Percentiles rank a stretch among this genome's conserved stretches.
These are phyloP conservation scores for Drosophila nigrodunni DNA, from an alignment of 1,140 invertebrate genomes.

Conservation along the genomic window DNA sequence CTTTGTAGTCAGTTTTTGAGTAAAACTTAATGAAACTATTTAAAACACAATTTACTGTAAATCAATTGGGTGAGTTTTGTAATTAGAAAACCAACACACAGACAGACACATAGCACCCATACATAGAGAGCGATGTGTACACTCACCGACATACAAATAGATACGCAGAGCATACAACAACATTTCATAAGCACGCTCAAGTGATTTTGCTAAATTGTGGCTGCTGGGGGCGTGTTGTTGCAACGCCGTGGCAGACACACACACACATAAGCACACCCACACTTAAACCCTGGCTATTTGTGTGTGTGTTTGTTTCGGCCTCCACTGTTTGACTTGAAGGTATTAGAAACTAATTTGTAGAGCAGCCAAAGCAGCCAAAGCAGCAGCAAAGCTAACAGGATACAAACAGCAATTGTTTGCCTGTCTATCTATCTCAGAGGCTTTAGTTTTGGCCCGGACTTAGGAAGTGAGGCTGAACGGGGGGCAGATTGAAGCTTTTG, in stretches of 20 bases:
- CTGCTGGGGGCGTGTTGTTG: slow-evolving; percentile 37
- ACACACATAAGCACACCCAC: slow-evolving; percentile 13
- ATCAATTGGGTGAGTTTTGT: slow-evolving; percentile 74
- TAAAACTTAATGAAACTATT: slow-evolving; percentile 67
- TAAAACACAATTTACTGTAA: slow-evolving; percentile 77
- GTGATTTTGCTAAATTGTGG: slow-evolving; percentile 69
- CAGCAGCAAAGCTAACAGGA: slow-evolving; percentile 68
- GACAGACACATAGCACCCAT: neutral
- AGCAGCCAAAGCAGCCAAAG: slow-evolving; percentile 67
- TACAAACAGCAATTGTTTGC: slow-evolving; percentile 80
- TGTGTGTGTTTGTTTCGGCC: slow-evolving; percentile 55
- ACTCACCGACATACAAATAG: slow-evolving; percentile 16
- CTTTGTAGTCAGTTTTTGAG: slow-evolving; percentile 47
- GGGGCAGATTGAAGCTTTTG: slow-evolving; percentile 29
- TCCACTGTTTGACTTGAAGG: slow-evolving; percentile 79
- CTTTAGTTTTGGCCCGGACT: slow-evolving; percentile 54
- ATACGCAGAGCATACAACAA: slow-evolving; percentile 42
- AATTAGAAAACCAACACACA: slow-evolving; percentile 65
- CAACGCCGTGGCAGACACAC: slow-evolving; percentile 15
- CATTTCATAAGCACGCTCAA: slow-evolving; percentile 77
- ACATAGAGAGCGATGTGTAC: no score
- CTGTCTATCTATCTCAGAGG: slow-evolving; percentile 69
- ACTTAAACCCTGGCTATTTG: slow-evolving; percentile 21
- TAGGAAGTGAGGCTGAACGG: slow-evolving; percentile 13
- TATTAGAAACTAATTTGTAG: slow-evolving; percentile 82